phyloP scores from a whole-genome alignment of 2,113 vertebrate genomes.

The Neolamprologus fasciatus region DNA sequence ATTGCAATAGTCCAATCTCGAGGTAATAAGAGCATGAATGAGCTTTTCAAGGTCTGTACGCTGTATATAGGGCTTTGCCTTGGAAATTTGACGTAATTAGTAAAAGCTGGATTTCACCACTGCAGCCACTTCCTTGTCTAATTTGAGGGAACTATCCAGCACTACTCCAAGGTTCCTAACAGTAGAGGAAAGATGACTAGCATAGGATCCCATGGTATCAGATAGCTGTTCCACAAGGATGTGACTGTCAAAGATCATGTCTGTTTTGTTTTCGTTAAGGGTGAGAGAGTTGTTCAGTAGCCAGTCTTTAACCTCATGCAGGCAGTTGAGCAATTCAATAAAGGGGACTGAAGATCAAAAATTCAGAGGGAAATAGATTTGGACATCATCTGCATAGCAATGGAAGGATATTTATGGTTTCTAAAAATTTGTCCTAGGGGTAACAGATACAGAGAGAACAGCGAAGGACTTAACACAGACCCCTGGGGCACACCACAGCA shows the following conservation, averaged over 20 bases:
- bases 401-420: neutral
- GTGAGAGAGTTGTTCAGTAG: neutral
- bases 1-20: too few relatives aligned
- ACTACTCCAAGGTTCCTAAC: neutral
- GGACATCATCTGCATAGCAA: too few relatives aligned
- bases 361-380: neutral
- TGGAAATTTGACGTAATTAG: neutral
- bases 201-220: neutral
- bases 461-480: neutral
- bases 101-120: neutral
- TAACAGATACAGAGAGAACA: neutral
- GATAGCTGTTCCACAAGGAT: neutral
- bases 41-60: too few relatives aligned
- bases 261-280: neutral
- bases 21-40: too few relatives aligned
- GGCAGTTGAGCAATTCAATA: neutral
- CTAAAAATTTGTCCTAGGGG: neutral
- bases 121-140: neutral
- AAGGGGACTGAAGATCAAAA: neutral
- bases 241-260: neutral
- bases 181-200: neutral
- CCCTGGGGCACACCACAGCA: neutral
- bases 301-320: neutral
- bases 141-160: neutral
- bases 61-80: neutral